Evolutionary conservation across 2,888 invertebrate species (phyloP).

Genomic region (Chelonus formosanus): DNA sequence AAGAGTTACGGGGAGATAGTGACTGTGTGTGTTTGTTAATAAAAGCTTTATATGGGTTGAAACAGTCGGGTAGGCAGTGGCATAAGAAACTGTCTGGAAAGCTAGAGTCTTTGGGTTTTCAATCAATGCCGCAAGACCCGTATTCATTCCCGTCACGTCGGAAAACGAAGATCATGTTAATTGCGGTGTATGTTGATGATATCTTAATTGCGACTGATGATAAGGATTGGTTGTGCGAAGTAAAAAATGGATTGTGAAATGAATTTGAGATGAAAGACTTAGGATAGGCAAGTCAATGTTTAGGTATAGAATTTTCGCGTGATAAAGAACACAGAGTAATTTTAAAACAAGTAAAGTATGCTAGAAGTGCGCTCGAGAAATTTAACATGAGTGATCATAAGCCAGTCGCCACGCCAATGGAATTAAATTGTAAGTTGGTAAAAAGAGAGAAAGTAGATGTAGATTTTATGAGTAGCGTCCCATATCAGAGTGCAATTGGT

Average conservation of each 20-base stretch:
- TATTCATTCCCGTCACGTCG: neutral
- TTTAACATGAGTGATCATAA: slow-evolving; percentile 18
- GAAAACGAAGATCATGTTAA: neutral
- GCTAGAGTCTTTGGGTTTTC: neutral
- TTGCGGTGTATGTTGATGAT: neutral
- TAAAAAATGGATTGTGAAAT: neutral
- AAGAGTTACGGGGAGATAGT: no score
- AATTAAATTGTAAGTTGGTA: slow-evolving; percentile 20
- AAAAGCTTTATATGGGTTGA: neutral
- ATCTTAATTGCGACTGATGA: neutral
- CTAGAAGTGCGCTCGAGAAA: neutral
- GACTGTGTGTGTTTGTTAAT: slow-evolving; percentile 4
- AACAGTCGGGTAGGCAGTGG: neutral
- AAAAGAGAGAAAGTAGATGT: neutral
- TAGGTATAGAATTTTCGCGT: neutral
- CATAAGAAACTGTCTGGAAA: neutral
- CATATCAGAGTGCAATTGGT: slow-evolving; percentile 24
- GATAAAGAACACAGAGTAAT: neutral
- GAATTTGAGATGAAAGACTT: neutral
- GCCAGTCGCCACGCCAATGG: slow-evolving; percentile 33
- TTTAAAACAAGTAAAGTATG: neutral
- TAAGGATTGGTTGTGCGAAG: neutral
- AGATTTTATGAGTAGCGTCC: neutral
- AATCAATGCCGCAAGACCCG: neutral
- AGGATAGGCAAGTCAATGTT: neutral